Evolutionary conservation across 2,113 vertebrate species (phyloP).

Genomic region (Gnathonemus longibarbis): DNA sequence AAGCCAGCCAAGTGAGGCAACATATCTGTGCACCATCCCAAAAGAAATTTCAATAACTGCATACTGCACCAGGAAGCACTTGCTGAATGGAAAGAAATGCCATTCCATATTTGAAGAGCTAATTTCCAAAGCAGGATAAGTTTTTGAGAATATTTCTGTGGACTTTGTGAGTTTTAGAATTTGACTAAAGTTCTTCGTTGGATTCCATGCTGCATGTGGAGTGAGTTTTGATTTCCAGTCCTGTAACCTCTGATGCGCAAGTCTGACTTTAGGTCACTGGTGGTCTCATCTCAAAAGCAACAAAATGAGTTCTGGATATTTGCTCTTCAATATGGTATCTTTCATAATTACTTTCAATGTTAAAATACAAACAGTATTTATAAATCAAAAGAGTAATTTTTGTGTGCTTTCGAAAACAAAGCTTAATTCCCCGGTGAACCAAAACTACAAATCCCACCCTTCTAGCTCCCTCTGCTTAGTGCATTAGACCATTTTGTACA

Average conservation of each 20-base stretch:
- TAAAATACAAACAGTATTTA: background rate
- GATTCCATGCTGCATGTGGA: background rate
- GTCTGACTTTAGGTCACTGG: background rate
- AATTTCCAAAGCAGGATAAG: background rate
- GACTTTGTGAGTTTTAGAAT: background rate
- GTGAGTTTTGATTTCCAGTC: background rate
- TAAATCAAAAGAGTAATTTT: background rate
- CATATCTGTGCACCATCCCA: background rate
- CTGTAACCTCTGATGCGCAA: background rate
- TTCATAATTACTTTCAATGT: background rate
- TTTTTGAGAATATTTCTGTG: background rate
- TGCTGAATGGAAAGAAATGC: background rate
- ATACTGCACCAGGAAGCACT: background rate
- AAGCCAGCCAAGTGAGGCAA: background rate
- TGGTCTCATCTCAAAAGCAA: background rate
- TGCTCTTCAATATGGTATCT: background rate
- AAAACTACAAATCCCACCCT: background rate
- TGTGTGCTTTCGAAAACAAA: background rate
- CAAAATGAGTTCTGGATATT: background rate
- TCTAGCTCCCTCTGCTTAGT: background rate
- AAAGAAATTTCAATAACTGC: background rate
- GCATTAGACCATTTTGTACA: background rate
- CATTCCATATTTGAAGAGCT: background rate
- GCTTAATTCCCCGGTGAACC: background rate
- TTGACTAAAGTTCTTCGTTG: background rate